Evolutionary conservation across 2,113 vertebrate species (phyloP).

Genomic region (Neomonachus schauinslandi): DNA sequence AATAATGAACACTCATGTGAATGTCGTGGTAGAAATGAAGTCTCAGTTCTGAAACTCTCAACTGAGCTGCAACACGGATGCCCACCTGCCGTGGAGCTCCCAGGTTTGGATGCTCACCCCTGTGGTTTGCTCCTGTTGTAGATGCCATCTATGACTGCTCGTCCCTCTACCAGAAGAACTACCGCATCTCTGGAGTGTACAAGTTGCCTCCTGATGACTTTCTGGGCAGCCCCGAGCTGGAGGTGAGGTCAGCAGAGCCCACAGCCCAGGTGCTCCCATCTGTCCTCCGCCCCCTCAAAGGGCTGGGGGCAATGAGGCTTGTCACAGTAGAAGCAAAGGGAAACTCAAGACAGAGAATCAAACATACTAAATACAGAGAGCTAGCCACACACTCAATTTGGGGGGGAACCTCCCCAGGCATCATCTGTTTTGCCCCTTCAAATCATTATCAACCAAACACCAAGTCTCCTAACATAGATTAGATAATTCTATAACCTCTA

Average conservation of each 20-base stretch:
- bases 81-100: fast-evolving
- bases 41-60: not conserved
- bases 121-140: constrained; percentile 75
- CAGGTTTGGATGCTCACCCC: constrained; percentile 15
- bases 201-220: constrained; percentile 96
- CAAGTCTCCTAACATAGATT: not conserved
- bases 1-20: not conserved
- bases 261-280: not conserved
- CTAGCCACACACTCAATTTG: not conserved
- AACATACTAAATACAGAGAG: not conserved
- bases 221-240: constrained; percentile 93
- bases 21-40: not conserved
- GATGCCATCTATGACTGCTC: constrained; percentile 98
- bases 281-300: not conserved
- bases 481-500: not conserved
- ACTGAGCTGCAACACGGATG: not conserved
- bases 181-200: constrained; percentile 96
- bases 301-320: not conserved
- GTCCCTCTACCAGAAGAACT: constrained; percentile 95
- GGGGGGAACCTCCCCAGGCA: not conserved
- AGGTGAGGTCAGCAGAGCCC: constrained; percentile 85
- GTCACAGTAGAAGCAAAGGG: not conserved
- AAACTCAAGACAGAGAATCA: not conserved
- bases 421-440: not conserved
- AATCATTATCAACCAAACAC: not conserved